These are phyloP conservation scores for Melanargia galathea DNA, from an alignment of 2,888 invertebrate species.

Conservation along the genomic window DNA sequence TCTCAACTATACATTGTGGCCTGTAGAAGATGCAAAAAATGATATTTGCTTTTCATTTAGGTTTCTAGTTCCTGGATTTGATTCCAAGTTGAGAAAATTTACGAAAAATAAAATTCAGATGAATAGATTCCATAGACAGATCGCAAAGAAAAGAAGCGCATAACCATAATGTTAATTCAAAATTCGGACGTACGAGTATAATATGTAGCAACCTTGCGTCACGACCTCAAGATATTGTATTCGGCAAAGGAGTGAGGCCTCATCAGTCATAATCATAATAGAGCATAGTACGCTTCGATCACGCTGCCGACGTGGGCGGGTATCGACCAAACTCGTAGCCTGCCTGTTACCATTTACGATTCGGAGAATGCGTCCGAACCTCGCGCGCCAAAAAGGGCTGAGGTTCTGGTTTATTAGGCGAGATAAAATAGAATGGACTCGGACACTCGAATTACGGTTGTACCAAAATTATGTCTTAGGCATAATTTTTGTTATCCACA, in stretches of 20 bases:
- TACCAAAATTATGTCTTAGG: background rate
- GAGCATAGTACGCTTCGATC: conserved; percentile 21
- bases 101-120: too few relatives aligned
- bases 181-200: background rate
- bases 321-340: background rate
- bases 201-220: conserved; percentile 23
- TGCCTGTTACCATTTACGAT: conserved; percentile 11
- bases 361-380: conserved; percentile 2
- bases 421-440: conserved; percentile 1
- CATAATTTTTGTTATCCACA: too few relatives aligned
- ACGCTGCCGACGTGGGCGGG: conserved; percentile 19
- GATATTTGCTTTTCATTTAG: too few relatives aligned
- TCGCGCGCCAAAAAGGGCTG: conserved; percentile 3
- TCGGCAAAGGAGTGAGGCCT: conserved; percentile 19
- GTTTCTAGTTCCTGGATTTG: too few relatives aligned
- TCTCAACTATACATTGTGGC: too few relatives aligned
- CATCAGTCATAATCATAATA: conserved; percentile 15
- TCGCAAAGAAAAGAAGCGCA: background rate
- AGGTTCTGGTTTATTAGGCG: background rate
- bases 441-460: background rate
- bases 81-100: too few relatives aligned
- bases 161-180: background rate
- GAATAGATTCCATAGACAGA: too few relatives aligned
- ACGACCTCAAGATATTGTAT: conserved; percentile 28
- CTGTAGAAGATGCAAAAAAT: too few relatives aligned